Base-by-base conservation (phyloP, 2,113 vertebrate species). In the Sialia sialis region DNA sequence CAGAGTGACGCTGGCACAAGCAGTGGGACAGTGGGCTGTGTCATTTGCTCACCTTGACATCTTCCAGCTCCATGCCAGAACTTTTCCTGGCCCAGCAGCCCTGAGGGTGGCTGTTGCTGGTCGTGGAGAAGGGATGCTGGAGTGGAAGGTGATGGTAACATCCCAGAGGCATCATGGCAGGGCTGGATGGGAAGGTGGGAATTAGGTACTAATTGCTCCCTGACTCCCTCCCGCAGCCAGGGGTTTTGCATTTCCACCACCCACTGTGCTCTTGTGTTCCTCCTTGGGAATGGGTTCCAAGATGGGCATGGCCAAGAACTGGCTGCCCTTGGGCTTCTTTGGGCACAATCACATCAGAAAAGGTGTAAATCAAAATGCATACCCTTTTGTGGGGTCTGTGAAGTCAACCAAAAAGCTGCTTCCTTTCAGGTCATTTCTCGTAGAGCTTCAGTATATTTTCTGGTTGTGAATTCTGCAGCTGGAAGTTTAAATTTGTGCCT, bases 1-100 rank as follows among this genome's bases (percentile, higher is more conserved):
- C 41, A 1, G 7, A 29, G 74, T 2, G 4, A 25, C 0, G 0
- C 23, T 13, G 7, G 6, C 21, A 6, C 0, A 0, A 56, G 49
- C 92, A 59, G 43, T 2, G 3, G 20, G 23, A 49, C 92, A 59
- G 43, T 2, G 3, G 20, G 23, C 36, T 77, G 63, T 38, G 30
- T 29, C 27, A 12, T 29, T 39, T 58, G 72, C n/a, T 87, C 49
- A 11, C n/a, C 43, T 16, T 79, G 39, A 3, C 1, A 1, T 29
- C 44, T 62, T 66, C 41, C 62, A 90, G 13, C 48, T 11, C n/a
- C 7, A 4, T 29, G 20, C 12, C 48, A 44, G 38, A 49, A 7
- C 29, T n/a, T 73, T 44, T 62, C 8, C 54, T 56, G 62, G 36
- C 62, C 60, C 81, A 62, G 51, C 32, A 83, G 60, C 72, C 29